phyloP scores from a whole-genome alignment of 1,140 invertebrate genomes.

The Acromyrmex echinatior region DNA sequence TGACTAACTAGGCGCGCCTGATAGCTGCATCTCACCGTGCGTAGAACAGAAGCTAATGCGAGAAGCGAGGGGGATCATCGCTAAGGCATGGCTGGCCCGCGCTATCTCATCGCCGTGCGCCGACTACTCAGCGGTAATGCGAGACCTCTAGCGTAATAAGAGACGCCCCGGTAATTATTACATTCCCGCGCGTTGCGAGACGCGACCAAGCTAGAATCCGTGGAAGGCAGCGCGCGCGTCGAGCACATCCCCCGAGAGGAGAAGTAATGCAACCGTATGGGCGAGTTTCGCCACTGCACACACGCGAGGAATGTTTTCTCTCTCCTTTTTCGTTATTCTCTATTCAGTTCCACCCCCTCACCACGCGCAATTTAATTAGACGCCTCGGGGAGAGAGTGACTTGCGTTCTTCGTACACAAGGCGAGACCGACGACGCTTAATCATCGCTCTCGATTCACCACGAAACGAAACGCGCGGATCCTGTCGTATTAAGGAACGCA shows the following conservation, averaged over 20 bases:
- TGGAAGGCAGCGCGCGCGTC: not conserved
- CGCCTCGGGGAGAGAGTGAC: not conserved
- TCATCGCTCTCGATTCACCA: not conserved
- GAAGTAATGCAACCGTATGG: not conserved
- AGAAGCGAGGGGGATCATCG: not conserved
- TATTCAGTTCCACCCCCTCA: not conserved
- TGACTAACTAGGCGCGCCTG: conserved; percentile 61
- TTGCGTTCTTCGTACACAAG: not conserved
- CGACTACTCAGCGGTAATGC: conserved; percentile 83
- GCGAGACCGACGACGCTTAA: not conserved
- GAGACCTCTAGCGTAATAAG: conserved; percentile 82
- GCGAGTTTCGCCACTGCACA: not conserved
- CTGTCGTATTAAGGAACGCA: not conserved
- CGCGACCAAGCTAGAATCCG: conserved; percentile 62
- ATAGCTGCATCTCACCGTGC: conserved; percentile 16
- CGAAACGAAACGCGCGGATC: not conserved
- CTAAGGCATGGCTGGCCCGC: conserved; percentile 14
- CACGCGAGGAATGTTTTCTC: conserved; percentile 3
- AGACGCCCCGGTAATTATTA: conserved; percentile 82
- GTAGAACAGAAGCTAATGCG: conserved; percentile 45
- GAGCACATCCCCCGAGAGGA: not conserved
- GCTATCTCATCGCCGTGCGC: conserved; percentile 64
- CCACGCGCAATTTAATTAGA: conserved; percentile 57
- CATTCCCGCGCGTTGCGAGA: conserved; percentile 73
- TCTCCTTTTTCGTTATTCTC: not conserved